Percentiles rank a stretch among this genome's conserved stretches.
phyloP scores from a whole-genome alignment of 2,888 invertebrate genomes.

The Sphaeridia pumilis region DNA sequence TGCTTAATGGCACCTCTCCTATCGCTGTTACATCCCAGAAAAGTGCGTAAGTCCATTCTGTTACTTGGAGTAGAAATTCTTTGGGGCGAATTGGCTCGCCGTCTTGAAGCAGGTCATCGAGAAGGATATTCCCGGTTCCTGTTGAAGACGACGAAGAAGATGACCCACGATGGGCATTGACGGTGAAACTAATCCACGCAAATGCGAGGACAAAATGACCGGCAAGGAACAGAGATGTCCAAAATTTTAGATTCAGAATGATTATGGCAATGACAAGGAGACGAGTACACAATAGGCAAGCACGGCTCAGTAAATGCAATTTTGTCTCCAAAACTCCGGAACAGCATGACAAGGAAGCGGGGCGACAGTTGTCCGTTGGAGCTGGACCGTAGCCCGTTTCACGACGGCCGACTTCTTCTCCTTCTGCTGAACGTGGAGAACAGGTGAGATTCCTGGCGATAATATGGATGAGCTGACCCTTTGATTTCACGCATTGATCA shows the following conservation, averaged over 20 bases:
- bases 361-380: conserved; percentile 16
- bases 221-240: conserved; percentile 28
- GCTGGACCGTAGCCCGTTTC: conserved; percentile 1
- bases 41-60: conserved; percentile 24
- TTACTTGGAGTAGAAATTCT: conserved; percentile 15
- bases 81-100: too few relatives aligned
- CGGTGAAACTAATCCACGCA: conserved; percentile 23
- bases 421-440: background rate
- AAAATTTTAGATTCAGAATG: conserved; percentile 26
- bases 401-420: background rate
- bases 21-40: conserved; percentile 33
- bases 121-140: conserved; percentile 5
- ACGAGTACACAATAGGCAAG: conserved; percentile 27
- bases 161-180: conserved; percentile 2
- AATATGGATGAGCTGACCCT: conserved; percentile 14
- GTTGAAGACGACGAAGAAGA: conserved; percentile 2
- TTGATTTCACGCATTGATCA: conserved; percentile 14
- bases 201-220: conserved; percentile 26
- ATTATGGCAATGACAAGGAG: conserved; percentile 30
- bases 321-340: conserved; percentile 13
- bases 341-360: conserved; percentile 12
- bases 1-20: background rate
- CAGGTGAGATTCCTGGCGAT: conserved; percentile 18
- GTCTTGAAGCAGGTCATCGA: conserved; percentile 10
- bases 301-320: conserved; percentile 21